Conservation (phyloP, 2,888 invertebrate species). For the Drosophila ustulata region DNA sequence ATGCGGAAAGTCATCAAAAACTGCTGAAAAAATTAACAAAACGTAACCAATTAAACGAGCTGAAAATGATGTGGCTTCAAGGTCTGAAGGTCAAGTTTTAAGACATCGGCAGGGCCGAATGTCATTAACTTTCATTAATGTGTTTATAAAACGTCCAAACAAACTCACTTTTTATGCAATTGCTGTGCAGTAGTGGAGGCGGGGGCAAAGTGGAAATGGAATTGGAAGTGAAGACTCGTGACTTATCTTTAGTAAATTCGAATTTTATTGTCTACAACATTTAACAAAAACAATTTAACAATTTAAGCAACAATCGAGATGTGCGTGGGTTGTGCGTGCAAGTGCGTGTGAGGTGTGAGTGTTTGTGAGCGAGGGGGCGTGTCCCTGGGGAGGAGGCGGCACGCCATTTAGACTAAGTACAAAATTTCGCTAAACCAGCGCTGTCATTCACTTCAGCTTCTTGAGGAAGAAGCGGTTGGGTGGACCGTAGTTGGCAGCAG, state of each 20-base stretch:
- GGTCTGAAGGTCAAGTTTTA: slow-evolving; percentile 57
- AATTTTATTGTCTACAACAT: slow-evolving; percentile 67
- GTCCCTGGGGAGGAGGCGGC: slow-evolving; percentile 16
- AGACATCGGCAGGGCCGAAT: slow-evolving; percentile 50
- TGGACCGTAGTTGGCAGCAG: slow-evolving; percentile 87
- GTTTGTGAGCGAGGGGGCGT: slow-evolving; percentile 39
- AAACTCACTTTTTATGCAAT: slow-evolving; percentile 26
- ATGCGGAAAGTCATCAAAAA: slow-evolving; percentile 49
- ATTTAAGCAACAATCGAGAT: slow-evolving; percentile 54
- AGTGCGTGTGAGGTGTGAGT: slow-evolving; percentile 21
- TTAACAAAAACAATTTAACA: slow-evolving; percentile 74
- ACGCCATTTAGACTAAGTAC: slow-evolving; percentile 63
- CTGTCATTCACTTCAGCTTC: slow-evolving; percentile 57
- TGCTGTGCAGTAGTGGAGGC: background rate
- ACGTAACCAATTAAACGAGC: slow-evolving; percentile 65
- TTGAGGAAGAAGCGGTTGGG: slow-evolving; percentile 86
- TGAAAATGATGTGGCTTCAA: slow-evolving; percentile 43
- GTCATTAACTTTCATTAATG: slow-evolving; percentile 48
- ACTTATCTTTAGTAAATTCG: slow-evolving; percentile 62
- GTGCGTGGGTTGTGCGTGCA: slow-evolving; percentile 19
- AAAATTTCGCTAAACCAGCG: slow-evolving; percentile 40
- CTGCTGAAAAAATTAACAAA: slow-evolving; percentile 58
- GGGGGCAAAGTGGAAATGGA: background rate
- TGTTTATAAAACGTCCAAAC: slow-evolving; percentile 36
- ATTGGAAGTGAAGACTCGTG: slow-evolving; percentile 1